These are phyloP conservation scores for Neoitamus cyanurus DNA, from an alignment of 2,888 invertebrate species.

Conservation along the genomic window DNA sequence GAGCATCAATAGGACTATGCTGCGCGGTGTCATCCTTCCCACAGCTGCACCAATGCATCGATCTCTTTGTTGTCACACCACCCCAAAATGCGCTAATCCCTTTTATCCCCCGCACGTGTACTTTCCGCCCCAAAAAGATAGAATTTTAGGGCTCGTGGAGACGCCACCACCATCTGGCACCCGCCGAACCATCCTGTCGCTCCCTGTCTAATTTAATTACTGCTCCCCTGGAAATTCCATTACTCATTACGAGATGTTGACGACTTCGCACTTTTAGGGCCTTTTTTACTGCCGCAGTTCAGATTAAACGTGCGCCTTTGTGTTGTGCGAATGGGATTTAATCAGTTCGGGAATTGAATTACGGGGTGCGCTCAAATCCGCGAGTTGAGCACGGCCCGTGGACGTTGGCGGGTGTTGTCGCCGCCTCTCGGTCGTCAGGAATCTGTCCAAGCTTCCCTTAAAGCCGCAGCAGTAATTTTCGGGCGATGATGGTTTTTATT, in stretches of 20 bases:
- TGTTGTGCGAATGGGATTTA: neutral
- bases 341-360: neutral
- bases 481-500: neutral
- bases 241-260: constrained; percentile 12
- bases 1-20: neutral
- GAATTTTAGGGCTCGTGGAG: neutral
- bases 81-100: neutral
- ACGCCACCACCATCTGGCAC: neutral
- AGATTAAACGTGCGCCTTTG: neutral
- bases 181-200: neutral
- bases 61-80: neutral
- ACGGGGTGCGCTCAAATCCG: neutral
- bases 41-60: neutral
- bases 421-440: neutral
- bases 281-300: neutral
- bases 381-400: neutral
- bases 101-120: neutral
- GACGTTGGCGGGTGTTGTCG: neutral
- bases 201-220: constrained; percentile 11
- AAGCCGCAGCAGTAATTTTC: neutral
- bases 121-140: neutral
- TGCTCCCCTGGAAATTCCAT: neutral
- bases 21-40: neutral
- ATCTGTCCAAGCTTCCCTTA: neutral
- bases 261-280: constrained; percentile 7